These are phyloP conservation scores for Leptinotarsa rubiginosa DNA, from an alignment of 2,888 invertebrate genomes.

Conservation along the genomic window DNA sequence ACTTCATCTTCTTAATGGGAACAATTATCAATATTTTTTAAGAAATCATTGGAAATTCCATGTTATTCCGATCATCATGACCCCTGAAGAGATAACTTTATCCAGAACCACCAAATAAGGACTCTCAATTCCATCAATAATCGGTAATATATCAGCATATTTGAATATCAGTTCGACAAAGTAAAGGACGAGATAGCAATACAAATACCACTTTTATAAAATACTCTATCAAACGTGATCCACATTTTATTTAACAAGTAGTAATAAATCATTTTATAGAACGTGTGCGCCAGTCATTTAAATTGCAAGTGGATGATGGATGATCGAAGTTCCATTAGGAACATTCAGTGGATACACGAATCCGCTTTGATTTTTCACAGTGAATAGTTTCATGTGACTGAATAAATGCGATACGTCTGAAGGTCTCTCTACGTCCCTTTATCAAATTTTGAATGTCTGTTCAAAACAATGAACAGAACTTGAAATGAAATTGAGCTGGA, in stretches of 20 bases:
- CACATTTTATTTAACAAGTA: conserved; percentile 10
- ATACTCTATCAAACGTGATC: conserved; percentile 8
- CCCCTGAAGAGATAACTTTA: too few species aligned
- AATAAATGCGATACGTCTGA: background rate
- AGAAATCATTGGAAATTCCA: too few species aligned
- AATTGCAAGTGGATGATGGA: conserved; percentile 12
- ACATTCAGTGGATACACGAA: background rate
- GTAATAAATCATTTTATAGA: conserved; percentile 8
- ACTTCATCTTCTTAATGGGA: too few species aligned
- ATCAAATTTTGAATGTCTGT: too few species aligned
- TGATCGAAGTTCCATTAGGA: conserved; percentile 6
- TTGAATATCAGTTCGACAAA: background rate
- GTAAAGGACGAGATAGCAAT: conserved; percentile 3
- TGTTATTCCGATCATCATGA: too few species aligned
- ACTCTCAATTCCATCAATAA: too few species aligned
- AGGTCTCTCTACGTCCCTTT: background rate
- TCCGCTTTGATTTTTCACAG: background rate
- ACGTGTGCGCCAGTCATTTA: conserved; percentile 19
- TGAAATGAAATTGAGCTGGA: too few species aligned
- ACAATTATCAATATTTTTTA: too few species aligned
- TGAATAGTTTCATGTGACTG: background rate
- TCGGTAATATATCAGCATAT: background rate
- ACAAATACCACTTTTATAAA: conserved; percentile 11
- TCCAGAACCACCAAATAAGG: too few species aligned
- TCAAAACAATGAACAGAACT: too few species aligned